phyloP scores from a whole-genome alignment of 2,797 vertebrate species.

The Graptemys geographica region DNA sequence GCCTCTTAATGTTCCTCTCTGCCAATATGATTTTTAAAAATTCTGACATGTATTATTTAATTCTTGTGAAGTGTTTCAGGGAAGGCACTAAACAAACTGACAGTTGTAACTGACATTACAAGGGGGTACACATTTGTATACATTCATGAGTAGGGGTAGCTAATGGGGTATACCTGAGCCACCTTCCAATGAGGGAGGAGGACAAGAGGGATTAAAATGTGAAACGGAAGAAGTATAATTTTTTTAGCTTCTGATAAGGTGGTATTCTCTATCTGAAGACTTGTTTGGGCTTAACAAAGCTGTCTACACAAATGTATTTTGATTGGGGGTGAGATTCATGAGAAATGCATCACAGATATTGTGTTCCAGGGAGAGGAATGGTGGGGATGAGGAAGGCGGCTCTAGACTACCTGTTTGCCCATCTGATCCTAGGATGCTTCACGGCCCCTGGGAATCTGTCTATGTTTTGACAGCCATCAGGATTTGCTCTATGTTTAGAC shows the following conservation, averaged over 20 bases:
- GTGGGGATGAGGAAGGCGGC: not conserved
- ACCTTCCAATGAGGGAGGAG: not conserved
- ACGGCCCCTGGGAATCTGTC: not conserved
- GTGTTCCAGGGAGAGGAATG: not conserved
- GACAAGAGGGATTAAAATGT: not conserved
- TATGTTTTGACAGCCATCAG: not conserved
- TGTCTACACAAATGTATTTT: not conserved
- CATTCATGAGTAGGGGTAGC: not conserved
- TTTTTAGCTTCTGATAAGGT: not conserved
- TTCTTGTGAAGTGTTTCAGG: not conserved
- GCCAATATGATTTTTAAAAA: not conserved
- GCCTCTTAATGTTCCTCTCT: not conserved
- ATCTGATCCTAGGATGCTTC: not conserved
- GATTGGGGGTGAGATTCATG: not conserved
- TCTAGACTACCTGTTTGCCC: not conserved
- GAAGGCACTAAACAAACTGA: accelerated
- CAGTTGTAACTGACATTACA: not conserved
- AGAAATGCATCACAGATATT: not conserved
- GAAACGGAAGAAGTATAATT: not conserved
- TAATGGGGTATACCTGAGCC: too few species aligned
- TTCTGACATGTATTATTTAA: not conserved
- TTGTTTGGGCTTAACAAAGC: not conserved
- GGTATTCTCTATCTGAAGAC: not conserved
- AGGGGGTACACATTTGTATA: not conserved
- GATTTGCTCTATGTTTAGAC: not conserved